phyloP scores from a whole-genome alignment of 1,140 invertebrate genomes.

The Bombyx mandarina region DNA sequence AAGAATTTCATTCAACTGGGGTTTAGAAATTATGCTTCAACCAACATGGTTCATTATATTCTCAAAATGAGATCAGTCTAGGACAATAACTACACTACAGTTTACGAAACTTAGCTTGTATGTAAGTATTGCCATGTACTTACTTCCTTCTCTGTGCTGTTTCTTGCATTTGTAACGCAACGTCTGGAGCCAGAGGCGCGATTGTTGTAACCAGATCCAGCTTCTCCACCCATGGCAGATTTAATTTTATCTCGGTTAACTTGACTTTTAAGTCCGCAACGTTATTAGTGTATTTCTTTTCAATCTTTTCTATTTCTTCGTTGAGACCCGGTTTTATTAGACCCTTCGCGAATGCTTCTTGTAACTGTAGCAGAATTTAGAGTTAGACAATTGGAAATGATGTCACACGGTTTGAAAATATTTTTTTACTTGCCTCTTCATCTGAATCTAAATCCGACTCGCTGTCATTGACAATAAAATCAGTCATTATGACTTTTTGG shows the following conservation, averaged over 20 bases:
- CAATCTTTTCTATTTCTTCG: slow-evolving; percentile 73
- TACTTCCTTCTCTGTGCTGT: slow-evolving; percentile 79
- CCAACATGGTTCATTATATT: too few species aligned
- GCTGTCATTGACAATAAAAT: slow-evolving; percentile 57
- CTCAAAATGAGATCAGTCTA: too few species aligned
- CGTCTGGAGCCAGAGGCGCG: slow-evolving; percentile 86
- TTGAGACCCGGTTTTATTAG: slow-evolving; percentile 88
- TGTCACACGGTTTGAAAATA: background rate
- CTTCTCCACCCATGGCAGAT: slow-evolving; percentile 88
- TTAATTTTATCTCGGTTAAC: slow-evolving; percentile 78
- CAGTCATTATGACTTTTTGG: slow-evolving; percentile 29
- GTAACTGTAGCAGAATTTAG: slow-evolving; percentile 72
- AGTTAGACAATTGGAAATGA: background rate
- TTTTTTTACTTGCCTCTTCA: slow-evolving; percentile 44
- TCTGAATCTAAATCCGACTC: slow-evolving; percentile 61
- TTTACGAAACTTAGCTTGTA: too few species aligned
- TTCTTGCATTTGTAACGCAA: slow-evolving; percentile 82
- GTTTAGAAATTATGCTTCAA: too few species aligned
- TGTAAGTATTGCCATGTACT: slow-evolving; percentile 45
- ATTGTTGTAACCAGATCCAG: slow-evolving; percentile 83
- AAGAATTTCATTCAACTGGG: too few species aligned
- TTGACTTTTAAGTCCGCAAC: slow-evolving; percentile 80
- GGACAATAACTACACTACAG: too few species aligned
- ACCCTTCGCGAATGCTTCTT: slow-evolving; percentile 86
- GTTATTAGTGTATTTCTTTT: slow-evolving; percentile 76